phyloP scores from a whole-genome alignment of 2,113 vertebrate species.

The Artemisiospiza belli region DNA sequence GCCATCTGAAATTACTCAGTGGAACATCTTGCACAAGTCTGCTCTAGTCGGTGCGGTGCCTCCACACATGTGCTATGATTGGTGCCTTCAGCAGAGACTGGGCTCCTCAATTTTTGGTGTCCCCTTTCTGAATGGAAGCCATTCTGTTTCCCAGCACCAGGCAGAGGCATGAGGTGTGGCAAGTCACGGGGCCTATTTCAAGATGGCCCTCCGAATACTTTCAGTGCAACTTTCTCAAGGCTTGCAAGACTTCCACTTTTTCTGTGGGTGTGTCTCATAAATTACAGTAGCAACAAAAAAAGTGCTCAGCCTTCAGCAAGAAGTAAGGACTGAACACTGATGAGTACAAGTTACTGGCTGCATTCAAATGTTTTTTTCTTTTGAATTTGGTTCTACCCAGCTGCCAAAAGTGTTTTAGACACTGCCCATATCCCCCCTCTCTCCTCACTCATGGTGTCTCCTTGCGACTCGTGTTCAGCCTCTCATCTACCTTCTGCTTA shows the following conservation, averaged over 20 bases:
- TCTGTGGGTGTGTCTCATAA: background rate
- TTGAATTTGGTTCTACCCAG: background rate
- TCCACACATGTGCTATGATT: fast-evolving
- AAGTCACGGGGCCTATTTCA: background rate
- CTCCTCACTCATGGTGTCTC: background rate
- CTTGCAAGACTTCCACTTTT: background rate
- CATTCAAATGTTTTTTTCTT: background rate
- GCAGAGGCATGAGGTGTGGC: background rate
- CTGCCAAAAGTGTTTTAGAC: background rate
- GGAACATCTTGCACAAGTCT: background rate
- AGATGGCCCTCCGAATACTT: background rate
- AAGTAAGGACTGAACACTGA: background rate
- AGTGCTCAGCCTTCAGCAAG: background rate
- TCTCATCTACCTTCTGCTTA: background rate
- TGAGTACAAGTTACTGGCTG: background rate
- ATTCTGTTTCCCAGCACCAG: background rate
- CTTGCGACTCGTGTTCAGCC: background rate
- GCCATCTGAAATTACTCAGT: background rate
- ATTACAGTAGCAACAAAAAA: background rate
- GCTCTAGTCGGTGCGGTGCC: background rate
- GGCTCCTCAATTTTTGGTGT: background rate
- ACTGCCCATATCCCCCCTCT: background rate
- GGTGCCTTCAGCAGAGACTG: background rate
- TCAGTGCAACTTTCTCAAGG: background rate
- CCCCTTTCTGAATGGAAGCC: background rate